Conservation (phyloP, 2,888 invertebrate species). For the Himalopsyche anomala region DNA sequence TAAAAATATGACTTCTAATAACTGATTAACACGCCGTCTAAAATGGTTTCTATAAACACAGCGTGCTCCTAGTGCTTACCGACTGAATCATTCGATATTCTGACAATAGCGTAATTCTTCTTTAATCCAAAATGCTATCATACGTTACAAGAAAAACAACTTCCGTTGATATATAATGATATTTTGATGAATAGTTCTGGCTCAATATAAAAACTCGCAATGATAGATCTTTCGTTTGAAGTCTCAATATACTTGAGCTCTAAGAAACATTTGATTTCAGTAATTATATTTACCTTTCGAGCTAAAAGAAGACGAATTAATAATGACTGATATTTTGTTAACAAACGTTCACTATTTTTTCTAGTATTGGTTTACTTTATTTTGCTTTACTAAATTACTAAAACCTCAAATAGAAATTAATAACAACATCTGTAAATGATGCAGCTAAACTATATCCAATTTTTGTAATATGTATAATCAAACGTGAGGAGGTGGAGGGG, state of each 20-base stretch:
- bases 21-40: background rate
- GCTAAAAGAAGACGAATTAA: too few relatives aligned
- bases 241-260: background rate
- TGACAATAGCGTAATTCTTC: background rate
- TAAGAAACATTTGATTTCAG: background rate
- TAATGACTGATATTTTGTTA: too few relatives aligned
- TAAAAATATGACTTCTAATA: background rate
- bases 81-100: conserved; percentile 20
- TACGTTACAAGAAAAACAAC: background rate
- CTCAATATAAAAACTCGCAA: background rate
- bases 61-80: background rate
- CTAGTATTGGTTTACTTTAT: too few relatives aligned
- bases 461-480: too few relatives aligned
- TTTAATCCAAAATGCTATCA: background rate
- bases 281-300: background rate
- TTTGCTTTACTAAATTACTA: too few relatives aligned
- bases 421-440: too few relatives aligned
- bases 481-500: too few relatives aligned
- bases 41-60: conserved; percentile 6
- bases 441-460: too few relatives aligned
- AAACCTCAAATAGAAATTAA: too few relatives aligned
- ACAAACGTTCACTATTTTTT: too few relatives aligned
- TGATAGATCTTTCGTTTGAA: conserved; percentile 2
- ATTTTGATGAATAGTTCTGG: background rate
- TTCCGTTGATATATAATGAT: background rate